Conservation (phyloP, 2,113 vertebrate genomes). For the Heptranchias perlo region DNA sequence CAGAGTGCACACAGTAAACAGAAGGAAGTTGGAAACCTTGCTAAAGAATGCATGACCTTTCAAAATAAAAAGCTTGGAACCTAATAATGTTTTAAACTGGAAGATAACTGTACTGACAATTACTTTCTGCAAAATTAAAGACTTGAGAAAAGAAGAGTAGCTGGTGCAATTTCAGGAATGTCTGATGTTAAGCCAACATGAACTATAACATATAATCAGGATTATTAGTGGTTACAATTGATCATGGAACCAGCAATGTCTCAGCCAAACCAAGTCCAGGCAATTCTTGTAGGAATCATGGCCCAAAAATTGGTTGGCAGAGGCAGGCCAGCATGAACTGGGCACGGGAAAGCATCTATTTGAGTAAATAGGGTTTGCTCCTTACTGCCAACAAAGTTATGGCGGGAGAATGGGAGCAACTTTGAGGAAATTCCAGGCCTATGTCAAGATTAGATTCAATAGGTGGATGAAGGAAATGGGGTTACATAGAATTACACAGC, state of each 20-base stretch:
- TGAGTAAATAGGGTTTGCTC: neutral
- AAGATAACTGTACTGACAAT: conserved; percentile 34
- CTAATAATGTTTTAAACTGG: conserved; percentile 20
- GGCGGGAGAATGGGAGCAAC: neutral
- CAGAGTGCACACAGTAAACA: neutral
- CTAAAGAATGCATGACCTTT: conserved; percentile 1
- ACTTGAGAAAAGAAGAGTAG: conserved; percentile 44
- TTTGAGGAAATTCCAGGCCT: neutral
- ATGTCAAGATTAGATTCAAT: neutral
- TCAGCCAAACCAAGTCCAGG: neutral
- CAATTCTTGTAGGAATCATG: neutral
- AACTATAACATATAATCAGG: conserved; percentile 42
- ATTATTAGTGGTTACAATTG: conserved; percentile 38
- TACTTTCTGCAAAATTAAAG: conserved; percentile 47
- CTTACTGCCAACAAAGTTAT: neutral
- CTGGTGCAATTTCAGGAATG: conserved; percentile 45
- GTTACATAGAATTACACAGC: neutral
- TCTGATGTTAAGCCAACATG: conserved; percentile 44
- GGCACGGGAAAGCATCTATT: neutral
- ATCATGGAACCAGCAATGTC: neutral
- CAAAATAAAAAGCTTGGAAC: conserved; percentile 22
- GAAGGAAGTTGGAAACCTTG: conserved; percentile 2
- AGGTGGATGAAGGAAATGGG: neutral
- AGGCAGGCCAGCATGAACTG: neutral
- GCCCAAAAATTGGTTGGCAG: neutral